Base-by-base conservation (phyloP, 2,113 vertebrate genomes). In the Grammomys surdaster region DNA sequence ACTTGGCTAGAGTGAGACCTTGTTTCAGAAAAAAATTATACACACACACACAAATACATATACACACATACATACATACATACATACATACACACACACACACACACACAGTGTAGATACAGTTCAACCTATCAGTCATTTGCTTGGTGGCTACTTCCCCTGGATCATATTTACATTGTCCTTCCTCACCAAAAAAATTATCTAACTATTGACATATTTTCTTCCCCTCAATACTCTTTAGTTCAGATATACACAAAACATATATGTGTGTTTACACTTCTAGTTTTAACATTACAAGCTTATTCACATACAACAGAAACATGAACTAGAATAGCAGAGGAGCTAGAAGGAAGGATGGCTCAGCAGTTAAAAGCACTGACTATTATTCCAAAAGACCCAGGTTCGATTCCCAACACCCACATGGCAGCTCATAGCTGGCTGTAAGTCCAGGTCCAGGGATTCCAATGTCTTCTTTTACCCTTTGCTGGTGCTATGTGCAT, bases 261-360 rank as follows among this genome's bases (percentile, higher is more conserved):
- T 85, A 73, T 7, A 56, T 28, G 28, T 24, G 40, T 80, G 77
- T 69, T 86, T 85, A 72, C 65, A 89, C 40, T 86, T 93, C 58
- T 48, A 51, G 65, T 72, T 96, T 94, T 92, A 31, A 96, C 67
- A 56, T 90, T 51, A 60, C 22, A 87, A 40, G 65, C 60, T 81
- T 72, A 93, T 63, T 86, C 88, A 76, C 88, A 82, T 92, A 51
- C 14, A 36, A 87, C 1, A 72, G 60, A 94, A 87, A 94, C 36
- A 72, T 17, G 60, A 54, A 78, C 28, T n/a, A 86, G 33, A 96
- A 92, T 78, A 69, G 33, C 40, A 48, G 33, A 78, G 81, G 54
- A 33, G 33, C 54, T n/a, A 58, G 78, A 81, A 81, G 54, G 78
- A 81, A 81, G 78, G 36, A 81, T 24, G 33, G 78, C 31, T 6